A percentile compares a stretch with the other conserved stretches of the same genome.
Conservation (phyloP, 2,113 vertebrate genomes). For the Zingel zingel region DNA sequence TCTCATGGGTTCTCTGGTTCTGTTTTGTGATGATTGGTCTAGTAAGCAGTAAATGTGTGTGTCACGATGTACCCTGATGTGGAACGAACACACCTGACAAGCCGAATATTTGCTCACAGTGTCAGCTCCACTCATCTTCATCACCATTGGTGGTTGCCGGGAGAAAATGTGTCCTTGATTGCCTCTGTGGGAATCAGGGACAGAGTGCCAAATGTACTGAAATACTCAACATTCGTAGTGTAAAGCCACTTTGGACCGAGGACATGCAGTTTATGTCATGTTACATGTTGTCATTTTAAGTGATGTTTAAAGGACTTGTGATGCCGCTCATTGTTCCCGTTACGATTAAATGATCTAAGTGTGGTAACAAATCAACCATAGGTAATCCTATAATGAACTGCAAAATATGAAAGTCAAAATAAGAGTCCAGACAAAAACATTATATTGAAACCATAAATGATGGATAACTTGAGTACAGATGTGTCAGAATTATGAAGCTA, state of each 20-base stretch:
- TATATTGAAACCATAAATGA: neutral
- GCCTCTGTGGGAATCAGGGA: constrained; percentile 36
- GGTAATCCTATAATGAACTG: neutral
- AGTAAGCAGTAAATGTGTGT: constrained; percentile 45
- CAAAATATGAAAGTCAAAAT: neutral
- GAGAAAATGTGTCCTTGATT: constrained; percentile 33
- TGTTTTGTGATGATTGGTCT: constrained; percentile 9
- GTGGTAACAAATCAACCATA: neutral
- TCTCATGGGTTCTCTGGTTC: neutral
- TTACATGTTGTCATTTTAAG: constrained; percentile 47
- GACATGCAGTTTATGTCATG: constrained; percentile 24
- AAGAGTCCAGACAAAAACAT: neutral
- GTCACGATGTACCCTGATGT: constrained; percentile 37
- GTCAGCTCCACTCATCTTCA: constrained; percentile 68
- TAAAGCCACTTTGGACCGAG: constrained; percentile 23
- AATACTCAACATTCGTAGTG: constrained; percentile 51
- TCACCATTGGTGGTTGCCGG: constrained; percentile 35
- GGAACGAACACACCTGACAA: constrained; percentile 58
- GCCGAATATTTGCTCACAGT: constrained; percentile 56
- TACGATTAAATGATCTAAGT: neutral
- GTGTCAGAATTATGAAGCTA: neutral
- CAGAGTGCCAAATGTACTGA: constrained; percentile 47
- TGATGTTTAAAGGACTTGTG: constrained; percentile 30
- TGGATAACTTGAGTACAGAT: neutral
- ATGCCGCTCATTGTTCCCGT: constrained; percentile 10